Conservation (phyloP, 2,113 vertebrate species). For the Lota lota region DNA sequence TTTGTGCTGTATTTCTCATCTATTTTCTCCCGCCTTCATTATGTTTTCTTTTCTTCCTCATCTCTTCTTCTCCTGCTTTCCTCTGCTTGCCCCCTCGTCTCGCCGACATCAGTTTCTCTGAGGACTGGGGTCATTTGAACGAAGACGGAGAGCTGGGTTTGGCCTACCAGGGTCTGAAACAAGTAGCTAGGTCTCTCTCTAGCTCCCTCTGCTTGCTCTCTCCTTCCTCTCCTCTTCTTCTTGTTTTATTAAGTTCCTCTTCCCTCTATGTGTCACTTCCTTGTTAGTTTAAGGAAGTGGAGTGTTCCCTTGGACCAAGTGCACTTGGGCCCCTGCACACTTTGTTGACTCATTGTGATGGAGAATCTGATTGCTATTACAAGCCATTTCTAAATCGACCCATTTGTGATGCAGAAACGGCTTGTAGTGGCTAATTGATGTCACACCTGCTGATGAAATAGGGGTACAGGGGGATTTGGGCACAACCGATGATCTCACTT, state of each 20-base stretch:
- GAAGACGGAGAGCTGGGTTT: slow-evolving; percentile 93
- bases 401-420: too few species aligned
- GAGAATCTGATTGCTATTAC: too few species aligned
- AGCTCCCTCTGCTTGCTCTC: slow-evolving; percentile 16
- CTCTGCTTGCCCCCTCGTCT: slow-evolving; percentile 50
- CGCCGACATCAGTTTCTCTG: slow-evolving; percentile 81
- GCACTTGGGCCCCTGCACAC: too few species aligned
- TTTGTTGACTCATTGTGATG: too few species aligned
- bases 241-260: slow-evolving; percentile 7
- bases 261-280: background rate
- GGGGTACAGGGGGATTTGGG: too few species aligned
- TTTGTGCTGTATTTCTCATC: background rate
- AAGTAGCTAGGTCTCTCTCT: slow-evolving; percentile 86
- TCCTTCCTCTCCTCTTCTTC: slow-evolving; percentile 19
- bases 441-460: too few species aligned
- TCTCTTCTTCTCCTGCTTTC: slow-evolving; percentile 43
- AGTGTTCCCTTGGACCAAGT: background rate
- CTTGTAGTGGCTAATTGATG: too few species aligned
- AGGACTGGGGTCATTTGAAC: slow-evolving; percentile 89
- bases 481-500: too few species aligned
- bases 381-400: too few species aligned
- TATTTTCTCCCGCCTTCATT: slow-evolving; percentile 13
- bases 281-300: background rate
- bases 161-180: slow-evolving; percentile 93
- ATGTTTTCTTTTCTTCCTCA: background rate